phyloP scores from a whole-genome alignment of 1,140 invertebrate species.

The Drosophila athabasca region DNA sequence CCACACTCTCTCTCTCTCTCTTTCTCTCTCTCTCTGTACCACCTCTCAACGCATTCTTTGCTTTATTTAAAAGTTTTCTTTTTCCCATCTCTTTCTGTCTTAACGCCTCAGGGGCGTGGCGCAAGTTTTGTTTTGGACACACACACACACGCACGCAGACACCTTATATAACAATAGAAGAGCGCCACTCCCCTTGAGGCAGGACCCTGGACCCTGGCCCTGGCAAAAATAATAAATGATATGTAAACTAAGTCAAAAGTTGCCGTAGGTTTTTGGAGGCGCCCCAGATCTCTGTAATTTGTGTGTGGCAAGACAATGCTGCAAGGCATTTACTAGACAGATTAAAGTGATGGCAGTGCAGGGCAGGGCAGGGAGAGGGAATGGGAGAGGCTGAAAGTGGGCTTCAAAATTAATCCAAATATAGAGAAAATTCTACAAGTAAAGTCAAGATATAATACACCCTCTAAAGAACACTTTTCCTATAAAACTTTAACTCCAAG shows the following conservation, averaged over 20 bases:
- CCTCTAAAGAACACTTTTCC: no score
- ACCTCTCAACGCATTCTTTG: constrained; percentile 45
- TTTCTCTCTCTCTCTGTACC: constrained; percentile 1
- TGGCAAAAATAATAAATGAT: constrained; percentile 77
- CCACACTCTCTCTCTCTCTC: not conserved
- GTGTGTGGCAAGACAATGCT: constrained; percentile 23
- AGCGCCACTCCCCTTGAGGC: constrained; percentile 21
- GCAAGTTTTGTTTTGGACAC: constrained; percentile 48
- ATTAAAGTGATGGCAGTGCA: constrained; percentile 34
- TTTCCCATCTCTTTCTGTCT: constrained; percentile 25
- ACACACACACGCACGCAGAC: constrained; percentile 8
- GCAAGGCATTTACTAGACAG: constrained; percentile 17
- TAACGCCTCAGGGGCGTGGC: constrained; percentile 68
- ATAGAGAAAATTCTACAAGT: no score
- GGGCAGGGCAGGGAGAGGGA: no score
- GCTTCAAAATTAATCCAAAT: no score
- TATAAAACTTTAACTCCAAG: no score
- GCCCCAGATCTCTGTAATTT: constrained; percentile 28
- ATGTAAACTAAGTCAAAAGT: constrained; percentile 79
- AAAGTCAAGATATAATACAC: no score
- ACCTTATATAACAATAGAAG: constrained; percentile 17
- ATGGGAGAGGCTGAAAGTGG: no score
- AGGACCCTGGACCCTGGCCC: constrained; percentile 22
- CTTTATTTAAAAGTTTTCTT: constrained; percentile 77
- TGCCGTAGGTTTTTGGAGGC: constrained; percentile 43